Evolutionary conservation across 1,140 invertebrate genomes (phyloP), one percentile per base, ranked within the genome.

Genomic region (Aphelenchoides avenae): DNA sequence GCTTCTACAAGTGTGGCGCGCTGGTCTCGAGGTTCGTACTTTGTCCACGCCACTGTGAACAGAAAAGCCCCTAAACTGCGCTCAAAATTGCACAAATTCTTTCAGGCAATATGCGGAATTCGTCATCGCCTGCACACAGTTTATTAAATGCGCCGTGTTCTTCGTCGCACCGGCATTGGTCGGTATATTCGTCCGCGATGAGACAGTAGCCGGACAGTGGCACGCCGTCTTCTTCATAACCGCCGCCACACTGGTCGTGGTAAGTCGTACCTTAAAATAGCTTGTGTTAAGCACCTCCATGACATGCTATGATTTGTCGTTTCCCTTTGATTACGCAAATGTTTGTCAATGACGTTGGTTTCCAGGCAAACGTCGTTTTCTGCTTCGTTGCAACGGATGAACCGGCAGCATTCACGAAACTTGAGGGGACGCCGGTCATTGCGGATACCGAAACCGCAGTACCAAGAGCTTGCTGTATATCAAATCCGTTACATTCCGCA

Each of bases 61-160:
- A n/a, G n/a, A 54, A 60, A 3, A n/a, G n/a, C n/a, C n/a, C n/a
- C n/a, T n/a, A n/a, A n/a, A n/a, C n/a, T n/a, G n/a, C n/a, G n/a
- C n/a, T n/a, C n/a, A n/a, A n/a, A n/a, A n/a, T n/a, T n/a, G n/a
- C 26, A 15, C 1, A 48, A 13, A n/a, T 13, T 52, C 13, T 65
- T 63, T 58, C 44, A 61, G 64, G 33, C 65, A 67, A 49, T 71
- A 71, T 30, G 52, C 43, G 24, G 31, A 71, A 29, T 67, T 67
- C 39, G 63, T 67, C 24, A 47, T 67, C 1, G 52, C 65, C 2
- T 33, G 34, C 36, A 55, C 42, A 13, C 65, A 67, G 46, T 66
- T 67, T 27, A 52, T 71, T 31, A 67, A 67, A 53, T 69, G 65
- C 47, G 29, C 65, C 13, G 61, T 43, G 9, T 49, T 67, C 18